Evolutionary conservation across 2,797 vertebrate genomes (phyloP).

Genomic region (Melanotaenia trifasciata): DNA sequence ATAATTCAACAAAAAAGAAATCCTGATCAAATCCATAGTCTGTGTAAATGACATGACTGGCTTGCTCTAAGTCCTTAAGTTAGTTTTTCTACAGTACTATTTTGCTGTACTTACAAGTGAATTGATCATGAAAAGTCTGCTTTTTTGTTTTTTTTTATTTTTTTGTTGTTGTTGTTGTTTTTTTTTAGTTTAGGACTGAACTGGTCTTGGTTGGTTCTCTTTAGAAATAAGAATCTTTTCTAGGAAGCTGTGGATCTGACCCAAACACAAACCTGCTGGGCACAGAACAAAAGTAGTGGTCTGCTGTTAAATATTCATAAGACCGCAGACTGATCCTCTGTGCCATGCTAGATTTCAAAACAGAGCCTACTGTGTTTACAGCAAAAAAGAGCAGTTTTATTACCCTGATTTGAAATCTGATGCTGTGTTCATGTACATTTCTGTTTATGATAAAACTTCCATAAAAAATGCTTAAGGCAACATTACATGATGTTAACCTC

Average conservation of each 20-base stretch:
- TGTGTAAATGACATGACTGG: background rate
- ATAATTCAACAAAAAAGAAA: background rate
- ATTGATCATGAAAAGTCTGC: background rate
- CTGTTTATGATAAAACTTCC: background rate
- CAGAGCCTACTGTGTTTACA: background rate
- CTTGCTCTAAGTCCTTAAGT: background rate
- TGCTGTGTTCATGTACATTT: background rate
- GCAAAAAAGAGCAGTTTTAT: background rate
- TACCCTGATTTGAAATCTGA: background rate
- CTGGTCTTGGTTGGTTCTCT: background rate
- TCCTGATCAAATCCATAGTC: background rate
- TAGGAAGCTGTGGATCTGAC: slow-evolving; percentile 6
- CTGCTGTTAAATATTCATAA: background rate
- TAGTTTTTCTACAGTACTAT: background rate
- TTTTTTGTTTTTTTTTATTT: no score
- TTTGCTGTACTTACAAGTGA: background rate
- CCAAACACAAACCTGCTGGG: background rate
- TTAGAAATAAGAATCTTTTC: background rate
- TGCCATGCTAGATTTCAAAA: background rate
- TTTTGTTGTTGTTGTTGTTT: background rate
- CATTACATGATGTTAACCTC: background rate
- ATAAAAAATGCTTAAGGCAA: background rate
- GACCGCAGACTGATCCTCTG: background rate
- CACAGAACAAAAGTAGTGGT: background rate
- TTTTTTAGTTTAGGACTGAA: background rate